Evolutionary conservation across 2,797 vertebrate species (phyloP).

Genomic region (Crocidura indochinensis): DNA sequence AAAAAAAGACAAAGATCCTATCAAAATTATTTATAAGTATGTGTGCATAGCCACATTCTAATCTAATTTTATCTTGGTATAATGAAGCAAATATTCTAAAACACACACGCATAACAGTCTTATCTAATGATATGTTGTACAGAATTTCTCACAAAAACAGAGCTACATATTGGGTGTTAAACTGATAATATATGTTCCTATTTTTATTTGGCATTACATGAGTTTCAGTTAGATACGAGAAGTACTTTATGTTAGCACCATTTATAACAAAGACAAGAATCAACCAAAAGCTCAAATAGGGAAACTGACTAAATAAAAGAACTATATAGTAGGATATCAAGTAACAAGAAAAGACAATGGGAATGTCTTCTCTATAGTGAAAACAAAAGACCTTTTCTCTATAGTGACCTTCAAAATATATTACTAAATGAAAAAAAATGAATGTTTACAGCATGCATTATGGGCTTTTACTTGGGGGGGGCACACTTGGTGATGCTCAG

Average conservation of each 20-base stretch:
- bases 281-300: not conserved
- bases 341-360: not conserved
- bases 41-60: constrained; percentile 40
- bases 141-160: constrained; percentile 72
- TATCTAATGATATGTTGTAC: constrained; percentile 45
- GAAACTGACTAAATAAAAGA: constrained; percentile 8
- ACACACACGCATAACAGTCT: constrained; percentile 10
- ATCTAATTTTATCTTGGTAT: constrained; percentile 74
- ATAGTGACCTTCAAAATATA: constrained; percentile 2
- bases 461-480: too few relatives aligned
- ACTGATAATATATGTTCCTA: not conserved
- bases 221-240: constrained; percentile 49
- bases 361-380: not conserved
- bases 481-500: not conserved
- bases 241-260: not conserved
- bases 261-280: not conserved
- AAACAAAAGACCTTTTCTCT: not conserved
- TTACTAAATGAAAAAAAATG: not conserved
- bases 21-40: constrained; percentile 65
- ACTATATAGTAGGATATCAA: not conserved
- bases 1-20: constrained; percentile 43
- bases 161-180: constrained; percentile 22
- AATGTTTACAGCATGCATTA: not conserved
- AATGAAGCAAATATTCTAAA: constrained; percentile 70
- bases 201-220: constrained; percentile 36